phyloP scores from a whole-genome alignment of 2,113 vertebrate species.

The Triplophysa rosa region DNA sequence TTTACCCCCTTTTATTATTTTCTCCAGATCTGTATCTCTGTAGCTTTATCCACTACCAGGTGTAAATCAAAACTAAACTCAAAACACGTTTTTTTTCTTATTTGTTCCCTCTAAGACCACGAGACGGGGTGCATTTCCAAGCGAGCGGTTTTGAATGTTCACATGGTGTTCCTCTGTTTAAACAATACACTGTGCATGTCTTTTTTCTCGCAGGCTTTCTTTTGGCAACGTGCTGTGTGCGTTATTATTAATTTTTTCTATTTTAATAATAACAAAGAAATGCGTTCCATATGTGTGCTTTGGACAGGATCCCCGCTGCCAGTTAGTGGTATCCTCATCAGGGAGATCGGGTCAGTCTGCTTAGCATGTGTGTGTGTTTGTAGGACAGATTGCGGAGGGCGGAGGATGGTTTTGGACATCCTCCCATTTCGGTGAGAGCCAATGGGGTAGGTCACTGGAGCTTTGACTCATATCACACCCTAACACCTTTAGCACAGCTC shows the following conservation, averaged over 20 bases:
- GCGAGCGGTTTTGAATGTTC: slow-evolving; percentile 55
- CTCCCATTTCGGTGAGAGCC: slow-evolving; percentile 19
- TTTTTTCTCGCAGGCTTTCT: slow-evolving; percentile 65
- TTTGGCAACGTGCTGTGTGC: slow-evolving; percentile 69
- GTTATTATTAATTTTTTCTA: slow-evolving; percentile 74
- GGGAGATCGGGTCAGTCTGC: slow-evolving; percentile 47
- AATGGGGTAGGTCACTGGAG: slow-evolving; percentile 13
- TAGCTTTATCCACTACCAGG: slow-evolving; percentile 68
- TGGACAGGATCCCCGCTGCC: slow-evolving; percentile 62
- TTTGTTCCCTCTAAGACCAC: slow-evolving; percentile 57
- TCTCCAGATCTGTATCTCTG: slow-evolving; percentile 61
- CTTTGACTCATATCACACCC: slow-evolving; percentile 8
- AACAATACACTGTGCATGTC: slow-evolving; percentile 61
- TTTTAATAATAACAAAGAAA: slow-evolving; percentile 80
- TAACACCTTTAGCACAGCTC: slow-evolving; percentile 32
- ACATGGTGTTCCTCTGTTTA: slow-evolving; percentile 62
- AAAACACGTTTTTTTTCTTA: slow-evolving; percentile 58
- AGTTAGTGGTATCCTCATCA: slow-evolving; percentile 67
- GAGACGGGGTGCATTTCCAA: slow-evolving; percentile 64
- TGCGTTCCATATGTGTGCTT: slow-evolving; percentile 76
- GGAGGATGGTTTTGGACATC: slow-evolving; percentile 14
- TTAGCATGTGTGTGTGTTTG: slow-evolving; percentile 27
- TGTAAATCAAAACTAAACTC: slow-evolving; percentile 68
- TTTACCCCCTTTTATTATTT: slow-evolving; percentile 55
- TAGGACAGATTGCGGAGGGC: not conserved